Conservation (phyloP, 92 coral and sea anemone species). For the Epizoanthus illoricatus region DNA sequence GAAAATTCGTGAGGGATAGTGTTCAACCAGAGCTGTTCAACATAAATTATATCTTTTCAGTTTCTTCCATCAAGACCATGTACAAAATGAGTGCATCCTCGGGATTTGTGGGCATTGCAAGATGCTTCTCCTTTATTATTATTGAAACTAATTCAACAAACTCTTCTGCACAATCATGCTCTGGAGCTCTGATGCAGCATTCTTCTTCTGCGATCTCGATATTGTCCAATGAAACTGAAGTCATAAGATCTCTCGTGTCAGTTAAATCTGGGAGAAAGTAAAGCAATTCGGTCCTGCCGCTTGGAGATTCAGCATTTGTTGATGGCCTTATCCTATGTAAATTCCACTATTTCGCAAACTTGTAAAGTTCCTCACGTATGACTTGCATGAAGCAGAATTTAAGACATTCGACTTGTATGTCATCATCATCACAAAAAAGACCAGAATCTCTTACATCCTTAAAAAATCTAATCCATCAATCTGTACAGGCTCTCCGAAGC, state of each 20-base stretch:
- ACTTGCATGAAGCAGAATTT: slow-evolving; percentile 30
- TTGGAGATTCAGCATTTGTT: slow-evolving; percentile 11
- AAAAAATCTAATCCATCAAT: slow-evolving; percentile 16
- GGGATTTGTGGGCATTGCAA: too few relatives aligned
- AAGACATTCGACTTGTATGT: slow-evolving; percentile 8
- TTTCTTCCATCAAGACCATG: too few relatives aligned
- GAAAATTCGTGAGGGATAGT: too few relatives aligned
- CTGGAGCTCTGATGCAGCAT: not conserved
- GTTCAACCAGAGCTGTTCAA: too few relatives aligned
- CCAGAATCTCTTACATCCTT: slow-evolving; percentile 8
- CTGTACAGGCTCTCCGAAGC: not conserved
- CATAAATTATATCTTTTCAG: too few relatives aligned
- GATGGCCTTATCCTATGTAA: too few relatives aligned
- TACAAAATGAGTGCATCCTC: too few relatives aligned
- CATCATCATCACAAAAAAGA: slow-evolving; percentile 11
- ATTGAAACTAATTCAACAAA: not conserved
- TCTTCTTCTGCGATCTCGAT: not conserved
- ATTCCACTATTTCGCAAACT: slow-evolving; percentile 10
- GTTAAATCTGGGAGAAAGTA: not conserved
- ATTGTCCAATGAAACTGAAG: not conserved
- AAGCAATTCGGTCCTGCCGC: too few relatives aligned
- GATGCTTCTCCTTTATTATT: not conserved
- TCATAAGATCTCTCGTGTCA: slow-evolving; percentile 11
- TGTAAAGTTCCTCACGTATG: slow-evolving; percentile 20
- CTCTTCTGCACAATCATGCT: not conserved